phyloP scores from a whole-genome alignment of 2,888 invertebrate species.

The Mamestra brassicae region DNA sequence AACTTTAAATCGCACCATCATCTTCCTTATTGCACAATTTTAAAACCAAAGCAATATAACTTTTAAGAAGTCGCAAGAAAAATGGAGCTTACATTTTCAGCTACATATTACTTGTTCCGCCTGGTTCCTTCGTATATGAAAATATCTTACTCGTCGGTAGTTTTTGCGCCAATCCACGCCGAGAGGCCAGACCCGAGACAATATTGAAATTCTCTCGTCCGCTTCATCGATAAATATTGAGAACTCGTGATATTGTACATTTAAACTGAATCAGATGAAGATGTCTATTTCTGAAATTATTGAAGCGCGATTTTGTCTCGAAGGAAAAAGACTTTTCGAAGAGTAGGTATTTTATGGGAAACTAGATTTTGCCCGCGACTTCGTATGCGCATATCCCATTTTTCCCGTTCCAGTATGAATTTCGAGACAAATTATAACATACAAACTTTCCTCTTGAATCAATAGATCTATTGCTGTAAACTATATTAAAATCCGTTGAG shows the following conservation, averaged over 20 bases:
- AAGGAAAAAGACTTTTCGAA: background rate
- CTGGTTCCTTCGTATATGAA: constrained; percentile 67
- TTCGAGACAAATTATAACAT: no score
- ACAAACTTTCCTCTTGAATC: no score
- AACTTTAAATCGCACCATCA: constrained; percentile 16
- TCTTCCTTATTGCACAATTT: constrained; percentile 45
- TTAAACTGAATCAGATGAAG: constrained; percentile 30
- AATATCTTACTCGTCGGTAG: constrained; percentile 75
- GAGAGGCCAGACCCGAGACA: constrained; percentile 42
- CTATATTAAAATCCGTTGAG: no score
- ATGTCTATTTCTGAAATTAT: constrained; percentile 15
- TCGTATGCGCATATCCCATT: no score
- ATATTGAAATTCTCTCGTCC: constrained; percentile 69
- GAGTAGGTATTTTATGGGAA: no score
- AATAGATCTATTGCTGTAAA: no score
- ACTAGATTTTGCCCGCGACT: no score
- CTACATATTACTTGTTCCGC: constrained; percentile 63
- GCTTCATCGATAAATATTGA: constrained; percentile 60
- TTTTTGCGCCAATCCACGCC: constrained; percentile 71
- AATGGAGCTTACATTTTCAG: constrained; percentile 62
- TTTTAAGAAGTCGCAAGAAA: constrained; percentile 59
- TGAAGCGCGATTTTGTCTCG: background rate
- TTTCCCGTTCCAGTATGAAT: no score
- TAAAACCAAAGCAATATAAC: constrained; percentile 48
- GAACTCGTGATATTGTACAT: constrained; percentile 43